Evolutionary conservation across 2,113 vertebrate genomes (phyloP), one percentile per base, ranked within the genome.

Genomic region (Suricata suricatta): DNA sequence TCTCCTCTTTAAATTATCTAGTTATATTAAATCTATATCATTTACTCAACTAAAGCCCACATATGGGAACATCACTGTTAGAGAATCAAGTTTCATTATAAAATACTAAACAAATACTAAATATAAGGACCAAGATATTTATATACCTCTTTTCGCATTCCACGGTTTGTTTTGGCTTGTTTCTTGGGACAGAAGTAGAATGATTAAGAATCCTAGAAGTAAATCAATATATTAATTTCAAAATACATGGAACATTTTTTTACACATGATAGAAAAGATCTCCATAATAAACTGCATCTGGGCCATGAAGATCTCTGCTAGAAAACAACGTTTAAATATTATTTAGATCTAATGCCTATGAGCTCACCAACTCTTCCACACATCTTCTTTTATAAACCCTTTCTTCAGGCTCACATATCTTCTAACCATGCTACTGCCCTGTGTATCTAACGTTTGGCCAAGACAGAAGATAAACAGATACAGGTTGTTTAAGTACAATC

Each of bases 151-250:
- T 99, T 84, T 99, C 97, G 0, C 98, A 98, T 96, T 99, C 99
- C 97, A 99, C 60, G 2, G 98, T 98, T 63, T 99, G 99, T 97
- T 99, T 99, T 29, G 99, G 99, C 96, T 99, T 99, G 98, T 98
- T 99, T 98, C 98, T 99, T 96, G 98, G 99, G 98, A 99, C 98
- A 95, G 99, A 99, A 96, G 99, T 97, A 0, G 98, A 99, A 97
- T 99, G 99, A 98, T 99, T 99, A 50, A 99, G 98, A 96, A 99
- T 99, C 96, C 99, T 99, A 98, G 57, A 98, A 98, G n/a, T 89
- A 98, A 98, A 96, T 81, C 52, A 89, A 84, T 0, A 93, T 0
- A 94, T 95, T 92, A 93, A 94, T 88, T 83, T n/a, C 38, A 93
- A 95, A 96, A 89, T 82, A 80, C 41, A 94, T 88, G 74, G 25